Conservation (phyloP, 1,140 invertebrate genomes). For the Medauroidea extradentata region DNA sequence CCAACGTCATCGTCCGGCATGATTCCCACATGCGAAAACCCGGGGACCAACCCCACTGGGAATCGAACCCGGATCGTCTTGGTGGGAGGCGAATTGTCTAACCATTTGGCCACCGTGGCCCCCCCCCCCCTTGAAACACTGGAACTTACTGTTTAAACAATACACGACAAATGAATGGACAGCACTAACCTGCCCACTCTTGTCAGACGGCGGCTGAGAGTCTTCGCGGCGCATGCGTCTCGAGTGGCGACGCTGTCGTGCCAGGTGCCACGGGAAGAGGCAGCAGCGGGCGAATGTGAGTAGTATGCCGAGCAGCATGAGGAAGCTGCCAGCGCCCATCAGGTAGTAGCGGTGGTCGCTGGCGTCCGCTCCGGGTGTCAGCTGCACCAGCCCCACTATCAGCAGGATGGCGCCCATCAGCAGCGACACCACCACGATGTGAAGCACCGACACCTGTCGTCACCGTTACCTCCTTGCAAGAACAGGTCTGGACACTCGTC, state of each 20-base stretch:
- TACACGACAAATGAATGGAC: no score
- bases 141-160: no score
- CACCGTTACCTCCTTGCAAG: no score
- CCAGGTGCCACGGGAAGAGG: conserved; percentile 1
- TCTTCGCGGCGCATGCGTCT: not conserved
- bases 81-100: no score
- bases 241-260: not conserved
- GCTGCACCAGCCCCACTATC: conserved; percentile 74
- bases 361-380: conserved; percentile 73
- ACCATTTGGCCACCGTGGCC: no score
- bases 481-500: no score
- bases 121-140: no score
- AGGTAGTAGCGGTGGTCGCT: conserved; percentile 67
- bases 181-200: no score
- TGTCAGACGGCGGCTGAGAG: not conserved
- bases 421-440: conserved; percentile 68
- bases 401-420: conserved; percentile 70
- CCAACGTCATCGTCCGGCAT: no score
- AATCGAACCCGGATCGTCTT: no score
- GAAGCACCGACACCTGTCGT: conserved; percentile 62
- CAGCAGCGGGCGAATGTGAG: conserved; percentile 40
- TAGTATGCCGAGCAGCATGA: conserved; percentile 52
- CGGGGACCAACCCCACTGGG: no score
- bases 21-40: no score
- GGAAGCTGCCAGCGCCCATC: conserved; percentile 56